phyloP scores from a whole-genome alignment of 2,797 vertebrate species.

The Percopsis omiscomaycus region DNA sequence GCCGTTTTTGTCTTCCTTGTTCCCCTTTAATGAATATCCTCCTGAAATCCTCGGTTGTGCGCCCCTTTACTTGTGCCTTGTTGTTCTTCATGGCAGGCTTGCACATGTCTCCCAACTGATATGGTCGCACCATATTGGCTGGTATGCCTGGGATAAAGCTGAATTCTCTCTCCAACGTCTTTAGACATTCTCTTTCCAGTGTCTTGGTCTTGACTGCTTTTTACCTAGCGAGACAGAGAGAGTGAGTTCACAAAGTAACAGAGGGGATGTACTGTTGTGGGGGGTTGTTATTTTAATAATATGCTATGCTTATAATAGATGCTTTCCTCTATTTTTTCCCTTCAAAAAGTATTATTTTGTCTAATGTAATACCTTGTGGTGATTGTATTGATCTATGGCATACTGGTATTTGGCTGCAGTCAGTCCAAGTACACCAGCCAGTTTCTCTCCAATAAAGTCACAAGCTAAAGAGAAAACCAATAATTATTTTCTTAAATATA shows the following conservation, averaged over 20 bases:
- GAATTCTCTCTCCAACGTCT: constrained; percentile 39
- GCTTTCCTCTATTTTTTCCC: no score
- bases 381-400: constrained; percentile 67
- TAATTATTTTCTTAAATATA: not conserved
- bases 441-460: constrained; percentile 76
- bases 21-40: not conserved
- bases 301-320: not conserved
- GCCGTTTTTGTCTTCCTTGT: not conserved
- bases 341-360: not conserved
- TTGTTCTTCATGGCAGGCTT: not conserved
- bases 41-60: constrained; percentile 53
- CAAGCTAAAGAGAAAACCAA: constrained; percentile 62
- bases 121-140: constrained; percentile 63
- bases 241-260: not conserved
- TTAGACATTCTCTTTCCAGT: not conserved
- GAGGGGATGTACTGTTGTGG: no score
- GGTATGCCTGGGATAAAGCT: constrained; percentile 34
- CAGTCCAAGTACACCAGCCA: constrained; percentile 75
- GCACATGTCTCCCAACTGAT: not conserved
- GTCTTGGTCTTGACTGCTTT: constrained; percentile 12
- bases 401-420: constrained; percentile 78
- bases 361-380: constrained; percentile 62
- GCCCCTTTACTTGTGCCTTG: constrained; percentile 25
- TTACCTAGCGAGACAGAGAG: constrained; percentile 33
- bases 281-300: not conserved